Evolutionary conservation across 2,113 vertebrate genomes (phyloP).

Genomic region (Hypanus sabinus): DNA sequence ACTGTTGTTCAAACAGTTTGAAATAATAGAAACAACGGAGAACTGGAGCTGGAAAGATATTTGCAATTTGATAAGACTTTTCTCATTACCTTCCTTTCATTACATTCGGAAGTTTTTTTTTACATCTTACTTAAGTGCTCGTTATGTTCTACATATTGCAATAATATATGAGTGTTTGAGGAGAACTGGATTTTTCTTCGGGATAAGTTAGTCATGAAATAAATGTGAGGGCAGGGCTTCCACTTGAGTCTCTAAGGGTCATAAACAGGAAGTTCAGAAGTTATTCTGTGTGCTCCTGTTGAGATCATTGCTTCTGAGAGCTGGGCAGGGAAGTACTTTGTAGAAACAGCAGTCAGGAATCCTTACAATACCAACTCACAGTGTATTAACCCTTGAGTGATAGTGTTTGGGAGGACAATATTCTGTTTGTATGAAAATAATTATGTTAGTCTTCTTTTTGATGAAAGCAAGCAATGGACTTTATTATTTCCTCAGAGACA

Average conservation of each 20-base stretch:
- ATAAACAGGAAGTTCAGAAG: not conserved
- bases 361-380: not conserved
- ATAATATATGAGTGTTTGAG: not conserved
- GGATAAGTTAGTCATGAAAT: not conserved
- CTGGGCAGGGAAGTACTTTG: not conserved
- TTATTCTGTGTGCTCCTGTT: not conserved
- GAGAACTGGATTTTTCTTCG: not conserved
- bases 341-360: not conserved
- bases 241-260: not conserved
- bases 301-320: not conserved
- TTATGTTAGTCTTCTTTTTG: not conserved
- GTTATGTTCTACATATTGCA: not conserved
- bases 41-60: not conserved
- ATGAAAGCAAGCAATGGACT: not conserved
- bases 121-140: not conserved
- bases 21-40: not conserved
- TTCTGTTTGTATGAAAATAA: not conserved
- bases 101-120: not conserved
- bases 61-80: not conserved
- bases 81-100: not conserved
- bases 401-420: not conserved
- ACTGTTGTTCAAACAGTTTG: not conserved
- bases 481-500: not conserved
- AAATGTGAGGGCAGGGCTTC: not conserved
- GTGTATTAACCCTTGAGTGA: not conserved